Evolutionary conservation across 2,113 vertebrate genomes (phyloP).

Genomic region (Tetrao urogallus): DNA sequence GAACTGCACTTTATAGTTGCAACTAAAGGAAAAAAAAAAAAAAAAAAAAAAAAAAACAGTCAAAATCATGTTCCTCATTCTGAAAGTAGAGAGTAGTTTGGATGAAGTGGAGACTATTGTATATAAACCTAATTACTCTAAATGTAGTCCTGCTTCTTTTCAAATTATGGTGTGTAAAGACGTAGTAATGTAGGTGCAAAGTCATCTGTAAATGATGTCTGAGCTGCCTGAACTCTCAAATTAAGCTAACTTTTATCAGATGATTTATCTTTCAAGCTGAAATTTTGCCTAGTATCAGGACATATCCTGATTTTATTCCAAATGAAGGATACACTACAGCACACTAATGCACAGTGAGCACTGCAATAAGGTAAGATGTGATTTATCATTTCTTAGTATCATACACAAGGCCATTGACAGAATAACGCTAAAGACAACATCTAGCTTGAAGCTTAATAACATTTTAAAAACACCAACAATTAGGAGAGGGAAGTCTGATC

Average conservation of each 20-base stretch:
- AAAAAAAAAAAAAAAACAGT: accelerated
- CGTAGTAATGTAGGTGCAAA: background rate
- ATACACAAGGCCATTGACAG: background rate
- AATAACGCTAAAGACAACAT: background rate
- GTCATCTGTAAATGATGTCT: background rate
- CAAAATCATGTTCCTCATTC: background rate
- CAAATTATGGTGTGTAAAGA: background rate
- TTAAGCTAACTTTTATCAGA: background rate
- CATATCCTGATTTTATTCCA: background rate
- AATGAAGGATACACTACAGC: background rate
- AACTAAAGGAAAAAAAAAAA: background rate
- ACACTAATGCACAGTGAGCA: background rate
- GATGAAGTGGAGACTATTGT: background rate
- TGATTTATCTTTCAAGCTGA: background rate
- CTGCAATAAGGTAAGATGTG: background rate
- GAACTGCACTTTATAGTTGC: background rate
- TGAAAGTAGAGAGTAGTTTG: background rate
- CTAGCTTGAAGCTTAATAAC: background rate
- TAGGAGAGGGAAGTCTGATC: background rate
- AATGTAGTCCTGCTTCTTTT: background rate
- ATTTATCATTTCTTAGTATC: background rate
- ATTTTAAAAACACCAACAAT: background rate
- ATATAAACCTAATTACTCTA: background rate
- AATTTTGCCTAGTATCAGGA: background rate
- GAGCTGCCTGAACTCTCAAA: background rate